These are phyloP conservation scores for Sipha maydis DNA, from an alignment of 2,888 invertebrate species.

Conservation along the genomic window DNA sequence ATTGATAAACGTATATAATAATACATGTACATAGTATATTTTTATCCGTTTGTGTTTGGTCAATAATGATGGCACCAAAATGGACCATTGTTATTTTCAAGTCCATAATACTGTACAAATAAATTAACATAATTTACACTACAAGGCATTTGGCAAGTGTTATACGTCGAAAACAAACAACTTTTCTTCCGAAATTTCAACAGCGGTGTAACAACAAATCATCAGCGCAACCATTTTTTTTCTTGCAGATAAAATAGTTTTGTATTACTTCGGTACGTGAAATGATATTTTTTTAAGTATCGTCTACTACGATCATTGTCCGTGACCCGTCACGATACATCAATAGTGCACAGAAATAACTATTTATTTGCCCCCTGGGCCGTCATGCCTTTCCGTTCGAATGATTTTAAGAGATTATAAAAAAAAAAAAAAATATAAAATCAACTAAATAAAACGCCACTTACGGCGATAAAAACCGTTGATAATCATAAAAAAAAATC, in stretches of 20 bases:
- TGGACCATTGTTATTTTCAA: not conserved
- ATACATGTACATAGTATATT: not conserved
- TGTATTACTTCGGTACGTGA: conserved; percentile 19
- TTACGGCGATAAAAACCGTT: conserved; percentile 11
- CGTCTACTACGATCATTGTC: conserved; percentile 17
- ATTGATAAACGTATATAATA: not conserved
- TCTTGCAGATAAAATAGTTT: not conserved
- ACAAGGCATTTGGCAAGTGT: conserved; percentile 20
- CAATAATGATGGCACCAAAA: not conserved
- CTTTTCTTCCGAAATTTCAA: conserved; percentile 7
- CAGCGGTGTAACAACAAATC: conserved; percentile 32
- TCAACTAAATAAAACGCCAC: conserved; percentile 15
- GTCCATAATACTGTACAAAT: not conserved
- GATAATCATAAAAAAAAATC: not conserved
- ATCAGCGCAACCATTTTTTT: not conserved
- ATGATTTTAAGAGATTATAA: conserved; percentile 11
- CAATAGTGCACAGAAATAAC: conserved; percentile 38
- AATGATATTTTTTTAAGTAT: conserved; percentile 16
- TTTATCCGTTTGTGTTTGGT: not conserved
- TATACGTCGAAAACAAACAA: conserved; percentile 36
- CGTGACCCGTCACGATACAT: conserved; percentile 35
- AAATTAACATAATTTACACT: conserved; percentile 41
- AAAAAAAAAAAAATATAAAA: conserved; percentile 21
- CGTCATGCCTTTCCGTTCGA: conserved; percentile 13
- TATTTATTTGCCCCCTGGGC: conserved; percentile 30